Evolutionary conservation across 2,888 invertebrate genomes (phyloP), one percentile per base, ranked within the genome.

Genomic region (Lutraria lutraria): DNA sequence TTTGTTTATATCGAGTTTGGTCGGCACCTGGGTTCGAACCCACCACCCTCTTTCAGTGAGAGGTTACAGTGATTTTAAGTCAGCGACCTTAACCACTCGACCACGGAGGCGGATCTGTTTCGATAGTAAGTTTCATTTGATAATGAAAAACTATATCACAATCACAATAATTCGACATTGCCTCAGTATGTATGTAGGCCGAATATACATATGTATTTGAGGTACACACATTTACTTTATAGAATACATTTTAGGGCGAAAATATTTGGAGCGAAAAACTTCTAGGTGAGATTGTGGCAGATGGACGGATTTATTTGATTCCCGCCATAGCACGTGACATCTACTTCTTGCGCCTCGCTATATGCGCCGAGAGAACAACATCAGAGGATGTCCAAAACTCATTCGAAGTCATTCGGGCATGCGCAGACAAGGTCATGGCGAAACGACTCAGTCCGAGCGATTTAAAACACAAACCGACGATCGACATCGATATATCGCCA

Each of bases 281-380:
- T 13, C 89, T 92, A 15, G 90, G 92, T 52, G 91, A 92, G 85
- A 91, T 93, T 25, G 83, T 93, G 29, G 90, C 89, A 15, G 91
- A 93, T 52, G 92, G 90, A 8, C 88, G 92, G 15, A 92, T 93
- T n/a, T 93, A 93, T 76, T 79, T 93, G 31, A 93, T 93, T 54
- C 93, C 93, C 31, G 93, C 93, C 76, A 91, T 92, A 10, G 87
- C 87, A n/a, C 85, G 89, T 56, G 87, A 92, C 76, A 72, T 92
- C 15, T 94, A 94, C 85, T 93, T 93, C 85, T 91, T 94, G 29
- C 90, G 93, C n/a, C 63, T 94, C 31, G 93, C 93, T 31, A 83
- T 93, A 21, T 92, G 92, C 72, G 92, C 93, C 16, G 93, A 93
- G 79, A 81, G 93, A 34, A 94, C 93, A 31, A 93, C 92, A 12